Conservation (phyloP, 37 sponge, comb jelly and placozoan genomes). For the Geodia barretti region DNA sequence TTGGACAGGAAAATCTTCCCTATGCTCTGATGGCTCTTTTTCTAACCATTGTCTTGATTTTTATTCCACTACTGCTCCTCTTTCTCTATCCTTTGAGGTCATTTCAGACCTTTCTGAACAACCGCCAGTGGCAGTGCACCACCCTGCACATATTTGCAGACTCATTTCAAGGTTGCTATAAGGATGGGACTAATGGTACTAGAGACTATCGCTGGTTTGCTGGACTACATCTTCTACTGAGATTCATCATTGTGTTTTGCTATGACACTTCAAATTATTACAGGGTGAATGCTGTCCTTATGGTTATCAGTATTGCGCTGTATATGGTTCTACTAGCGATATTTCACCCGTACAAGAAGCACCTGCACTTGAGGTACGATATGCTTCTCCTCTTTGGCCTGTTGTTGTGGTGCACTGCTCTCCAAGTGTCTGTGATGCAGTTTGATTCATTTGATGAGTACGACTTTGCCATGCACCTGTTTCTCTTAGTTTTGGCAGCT, state of each 20-base stretch:
- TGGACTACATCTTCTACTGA: slow-evolving; percentile 21
- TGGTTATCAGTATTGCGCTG: too few species aligned
- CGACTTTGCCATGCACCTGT: too few species aligned
- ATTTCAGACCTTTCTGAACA: neutral
- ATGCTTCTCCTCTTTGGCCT: too few species aligned
- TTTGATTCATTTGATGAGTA: too few species aligned
- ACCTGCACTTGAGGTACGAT: too few species aligned
- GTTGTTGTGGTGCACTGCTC: too few species aligned
- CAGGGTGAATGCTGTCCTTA: too few species aligned
- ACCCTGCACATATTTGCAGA: slow-evolving; percentile 13
- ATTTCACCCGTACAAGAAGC: too few species aligned
- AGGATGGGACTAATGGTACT: slow-evolving; percentile 7
- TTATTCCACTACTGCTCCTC: neutral
- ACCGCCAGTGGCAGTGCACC: neutral
- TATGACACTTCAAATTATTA: too few species aligned
- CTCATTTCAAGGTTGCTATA: slow-evolving; percentile 25
- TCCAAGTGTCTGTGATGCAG: too few species aligned
- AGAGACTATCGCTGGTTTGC: slow-evolving; percentile 32
- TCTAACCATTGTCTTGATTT: neutral
- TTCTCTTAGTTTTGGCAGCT: too few species aligned
- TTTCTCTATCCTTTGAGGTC: slow-evolving; percentile 5
- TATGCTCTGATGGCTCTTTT: neutral
- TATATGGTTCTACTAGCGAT: too few species aligned
- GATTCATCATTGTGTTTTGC: neutral
- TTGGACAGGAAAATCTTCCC: neutral